Evolutionary conservation across 2,888 invertebrate genomes (phyloP), one percentile per base, ranked within the genome.

Genomic region (Lomographa bimaculata): DNA sequence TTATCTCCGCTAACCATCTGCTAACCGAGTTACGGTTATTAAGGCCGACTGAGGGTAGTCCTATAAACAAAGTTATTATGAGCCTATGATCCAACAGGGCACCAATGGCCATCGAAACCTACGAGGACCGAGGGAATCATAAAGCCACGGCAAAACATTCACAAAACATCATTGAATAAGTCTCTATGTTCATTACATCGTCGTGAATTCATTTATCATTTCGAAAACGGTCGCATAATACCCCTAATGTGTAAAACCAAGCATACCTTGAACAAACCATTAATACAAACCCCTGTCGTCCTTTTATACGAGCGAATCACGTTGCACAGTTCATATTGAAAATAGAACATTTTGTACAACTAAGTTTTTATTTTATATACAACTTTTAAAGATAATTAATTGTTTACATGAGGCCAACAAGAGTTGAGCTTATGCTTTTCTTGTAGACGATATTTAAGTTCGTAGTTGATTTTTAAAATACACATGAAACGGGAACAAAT

Each of bases 161-260:
- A 76, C 79, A 75, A 77, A 83, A 78, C 70, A 68, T 60, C 63
- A 65, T 55, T 44, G 66, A 64, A 55, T 63, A 62, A 58, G 66
- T 69, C 72, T 68, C 67, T 60, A 70, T 61, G 69, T 63, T 75
- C 69, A 69, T 75, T 76, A 76, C 68, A 67, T 70, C 69, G 59
- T 69, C 64, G 69, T 76, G 62, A 64, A 71, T 69, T 72, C 81
- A 82, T 87, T 82, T 82, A 86, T 86, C 86, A 87, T 86, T 79
- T 84, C 59, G 66, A 71, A 76, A 83, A 80, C 77, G 77, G 75
- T 74, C 78, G 71, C 75, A 76, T 84, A 83, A 85, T 80, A 79
- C 79, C 83, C 77, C 77, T 85, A 87, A 87, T 87, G 85, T 84
- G 85, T 83, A 83, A 80, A 85, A 87, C 85, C 84, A 75, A 71